These are phyloP conservation scores for Oreonectes daqikongensis DNA, from an alignment of 2,797 vertebrate species.

Conservation along the genomic window DNA sequence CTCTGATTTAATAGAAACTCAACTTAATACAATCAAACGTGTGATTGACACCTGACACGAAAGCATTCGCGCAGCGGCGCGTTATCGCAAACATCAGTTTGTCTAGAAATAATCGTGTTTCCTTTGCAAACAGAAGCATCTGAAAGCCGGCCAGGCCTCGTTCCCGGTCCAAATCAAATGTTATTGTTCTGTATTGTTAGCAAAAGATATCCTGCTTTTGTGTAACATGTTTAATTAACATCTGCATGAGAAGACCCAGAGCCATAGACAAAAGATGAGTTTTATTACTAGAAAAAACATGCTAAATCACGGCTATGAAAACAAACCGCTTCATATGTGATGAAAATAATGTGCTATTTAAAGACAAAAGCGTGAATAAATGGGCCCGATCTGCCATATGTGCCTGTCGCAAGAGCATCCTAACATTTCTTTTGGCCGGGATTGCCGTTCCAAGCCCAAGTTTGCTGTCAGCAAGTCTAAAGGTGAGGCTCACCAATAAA, in stretches of 20 bases:
- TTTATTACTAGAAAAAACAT: constrained; percentile 80
- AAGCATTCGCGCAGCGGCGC: not conserved
- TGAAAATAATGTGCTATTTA: constrained; percentile 43
- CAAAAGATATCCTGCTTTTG: constrained; percentile 86
- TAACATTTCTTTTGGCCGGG: constrained; percentile 56
- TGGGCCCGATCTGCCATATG: constrained; percentile 23
- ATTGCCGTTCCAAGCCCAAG: constrained; percentile 58
- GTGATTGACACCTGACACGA: constrained; percentile 2
- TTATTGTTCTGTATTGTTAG: constrained; percentile 87
- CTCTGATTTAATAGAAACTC: not conserved
- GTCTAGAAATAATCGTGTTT: constrained; percentile 75
- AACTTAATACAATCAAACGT: not conserved
- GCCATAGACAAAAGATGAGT: constrained; percentile 83
- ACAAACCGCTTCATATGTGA: constrained; percentile 28
- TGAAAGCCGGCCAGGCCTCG: constrained; percentile 82
- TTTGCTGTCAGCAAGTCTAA: constrained; percentile 65
- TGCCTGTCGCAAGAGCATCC: constrained; percentile 47
- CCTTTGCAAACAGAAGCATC: constrained; percentile 81
- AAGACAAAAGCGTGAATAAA: constrained; percentile 18
- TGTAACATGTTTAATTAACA: constrained; percentile 88
- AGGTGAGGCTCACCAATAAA: constrained; percentile 73
- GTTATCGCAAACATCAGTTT: constrained; percentile 46
- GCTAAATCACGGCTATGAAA: constrained; percentile 53
- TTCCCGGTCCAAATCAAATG: constrained; percentile 87
- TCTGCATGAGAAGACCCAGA: constrained; percentile 85